These are phyloP conservation scores for Eucera pruinosa DNA, from an alignment of 2,888 invertebrate genomes.

Conservation along the genomic window DNA sequence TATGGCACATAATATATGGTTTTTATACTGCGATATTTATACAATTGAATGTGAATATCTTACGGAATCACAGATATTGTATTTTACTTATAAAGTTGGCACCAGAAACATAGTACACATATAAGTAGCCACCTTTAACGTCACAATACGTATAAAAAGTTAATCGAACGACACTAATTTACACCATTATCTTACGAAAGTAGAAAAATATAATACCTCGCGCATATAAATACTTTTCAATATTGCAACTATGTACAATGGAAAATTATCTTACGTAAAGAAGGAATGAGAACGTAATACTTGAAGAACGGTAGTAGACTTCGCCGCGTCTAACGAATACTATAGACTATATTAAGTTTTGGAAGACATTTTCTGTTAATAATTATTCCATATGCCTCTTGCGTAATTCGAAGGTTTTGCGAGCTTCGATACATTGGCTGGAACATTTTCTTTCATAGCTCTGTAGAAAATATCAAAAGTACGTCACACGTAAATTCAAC, in stretches of 20 bases:
- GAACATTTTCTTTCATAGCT: constrained; percentile 70
- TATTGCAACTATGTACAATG: constrained; percentile 46
- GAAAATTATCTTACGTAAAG: background rate
- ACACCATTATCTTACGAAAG: constrained; percentile 32
- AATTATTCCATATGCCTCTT: constrained; percentile 33
- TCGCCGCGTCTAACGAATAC: constrained; percentile 6
- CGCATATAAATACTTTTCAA: constrained; percentile 33
- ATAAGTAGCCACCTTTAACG: constrained; percentile 27
- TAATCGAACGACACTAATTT: constrained; percentile 10
- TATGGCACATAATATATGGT: constrained; percentile 32
- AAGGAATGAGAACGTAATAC: constrained; percentile 43
- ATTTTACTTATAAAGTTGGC: constrained; percentile 33
- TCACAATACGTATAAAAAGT: constrained; percentile 27
- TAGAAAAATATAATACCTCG: constrained; percentile 46
- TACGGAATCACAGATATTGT: constrained; percentile 17
- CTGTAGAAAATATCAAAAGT: constrained; percentile 56
- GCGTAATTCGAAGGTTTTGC: constrained; percentile 23
- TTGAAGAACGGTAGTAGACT: constrained; percentile 10
- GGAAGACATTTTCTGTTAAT: constrained; percentile 27
- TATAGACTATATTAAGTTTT: constrained; percentile 6
- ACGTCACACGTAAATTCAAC: constrained; percentile 2
- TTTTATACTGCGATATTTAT: constrained; percentile 7
- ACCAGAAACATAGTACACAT: background rate
- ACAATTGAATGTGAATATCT: constrained; percentile 10
- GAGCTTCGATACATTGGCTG: constrained; percentile 57